These are phyloP conservation scores for Cyprinodon variegatus DNA, from an alignment of 2,113 vertebrate genomes.

Conservation along the genomic window DNA sequence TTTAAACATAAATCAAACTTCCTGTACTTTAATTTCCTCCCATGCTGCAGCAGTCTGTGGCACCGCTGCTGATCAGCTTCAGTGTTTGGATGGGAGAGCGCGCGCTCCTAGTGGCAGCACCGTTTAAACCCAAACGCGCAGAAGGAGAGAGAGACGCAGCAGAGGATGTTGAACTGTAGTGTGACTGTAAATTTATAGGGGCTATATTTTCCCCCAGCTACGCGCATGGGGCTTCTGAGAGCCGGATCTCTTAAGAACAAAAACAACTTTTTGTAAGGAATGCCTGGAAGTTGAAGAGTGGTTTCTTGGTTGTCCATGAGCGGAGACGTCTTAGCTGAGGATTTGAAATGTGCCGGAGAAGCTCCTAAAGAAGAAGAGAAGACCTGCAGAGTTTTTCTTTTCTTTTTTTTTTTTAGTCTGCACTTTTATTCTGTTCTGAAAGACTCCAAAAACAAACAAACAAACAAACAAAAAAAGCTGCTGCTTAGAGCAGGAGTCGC, in stretches of 20 bases:
- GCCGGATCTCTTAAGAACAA: conserved; percentile 30
- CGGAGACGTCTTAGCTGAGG: conserved; percentile 29
- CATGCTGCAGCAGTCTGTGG: conserved; percentile 41
- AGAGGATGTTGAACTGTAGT: conserved; percentile 64
- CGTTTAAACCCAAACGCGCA: conserved; percentile 33
- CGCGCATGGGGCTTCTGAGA: conserved; percentile 53
- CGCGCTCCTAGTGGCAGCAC: conserved; percentile 74
- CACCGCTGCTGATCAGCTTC: conserved; percentile 32
- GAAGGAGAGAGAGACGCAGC: conserved; percentile 30
- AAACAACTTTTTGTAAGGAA: conserved; percentile 50
- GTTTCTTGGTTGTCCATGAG: conserved; percentile 13
- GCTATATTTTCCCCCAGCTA: conserved; percentile 27
- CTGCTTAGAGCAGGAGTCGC: conserved; percentile 17
- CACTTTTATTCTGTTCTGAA: conserved; percentile 14
- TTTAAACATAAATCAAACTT: conserved; percentile 15
- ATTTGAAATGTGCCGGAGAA: conserved; percentile 64
- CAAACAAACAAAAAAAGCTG: background rate
- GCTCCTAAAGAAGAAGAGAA: conserved; percentile 46
- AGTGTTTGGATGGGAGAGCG: conserved; percentile 59
- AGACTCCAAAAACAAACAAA: background rate
- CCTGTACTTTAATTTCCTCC: background rate
- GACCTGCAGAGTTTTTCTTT: conserved; percentile 33
- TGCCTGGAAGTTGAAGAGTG: conserved; percentile 39
- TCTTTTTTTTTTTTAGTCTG: conserved; percentile 6
- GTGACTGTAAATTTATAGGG: conserved; percentile 53